Percentiles rank a stretch among this genome's conserved stretches.
Conservation (phyloP, 1,140 invertebrate genomes). For the Eubasilissa regina region DNA sequence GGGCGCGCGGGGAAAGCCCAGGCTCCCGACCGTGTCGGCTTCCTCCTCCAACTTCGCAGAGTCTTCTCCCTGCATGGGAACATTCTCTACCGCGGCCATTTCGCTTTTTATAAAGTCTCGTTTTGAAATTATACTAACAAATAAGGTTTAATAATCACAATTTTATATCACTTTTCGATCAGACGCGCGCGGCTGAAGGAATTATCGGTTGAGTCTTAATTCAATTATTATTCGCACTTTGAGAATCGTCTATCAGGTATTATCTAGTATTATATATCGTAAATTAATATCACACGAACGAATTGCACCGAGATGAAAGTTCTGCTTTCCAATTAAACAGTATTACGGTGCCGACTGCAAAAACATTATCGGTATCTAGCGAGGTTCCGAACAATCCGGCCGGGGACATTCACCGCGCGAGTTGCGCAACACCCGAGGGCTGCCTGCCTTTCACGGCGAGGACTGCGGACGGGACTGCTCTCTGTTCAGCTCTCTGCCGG, state of each 20-base stretch:
- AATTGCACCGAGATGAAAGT: constrained; percentile 27
- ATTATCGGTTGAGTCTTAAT: not conserved
- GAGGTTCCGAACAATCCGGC: no score
- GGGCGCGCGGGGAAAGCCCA: constrained; percentile 35
- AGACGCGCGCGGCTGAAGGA: not conserved
- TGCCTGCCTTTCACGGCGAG: constrained; percentile 21
- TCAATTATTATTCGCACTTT: not conserved
- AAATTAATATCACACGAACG: constrained; percentile 23
- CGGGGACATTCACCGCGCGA: constrained; percentile 1
- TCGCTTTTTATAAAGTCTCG: constrained; percentile 4
- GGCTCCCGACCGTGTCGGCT: constrained; percentile 44
- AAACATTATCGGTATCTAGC: not conserved
- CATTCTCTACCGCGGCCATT: not conserved
- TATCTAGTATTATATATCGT: constrained; percentile 4
- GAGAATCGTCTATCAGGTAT: not conserved
- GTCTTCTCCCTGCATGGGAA: constrained; percentile 42
- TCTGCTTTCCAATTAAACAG: not conserved
- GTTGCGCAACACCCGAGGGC: constrained; percentile 22
- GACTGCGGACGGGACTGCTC: not conserved
- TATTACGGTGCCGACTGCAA: not conserved
- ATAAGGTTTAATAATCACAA: constrained; percentile 42
- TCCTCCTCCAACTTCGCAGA: constrained; percentile 51
- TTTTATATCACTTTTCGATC: constrained; percentile 27
- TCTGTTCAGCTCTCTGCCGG: no score
- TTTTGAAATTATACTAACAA: constrained; percentile 21